A percentile compares a stretch with the other conserved stretches of the same genome.
Conservation (phyloP, 1,140 invertebrate genomes). For the Drosophila teissieri region DNA sequence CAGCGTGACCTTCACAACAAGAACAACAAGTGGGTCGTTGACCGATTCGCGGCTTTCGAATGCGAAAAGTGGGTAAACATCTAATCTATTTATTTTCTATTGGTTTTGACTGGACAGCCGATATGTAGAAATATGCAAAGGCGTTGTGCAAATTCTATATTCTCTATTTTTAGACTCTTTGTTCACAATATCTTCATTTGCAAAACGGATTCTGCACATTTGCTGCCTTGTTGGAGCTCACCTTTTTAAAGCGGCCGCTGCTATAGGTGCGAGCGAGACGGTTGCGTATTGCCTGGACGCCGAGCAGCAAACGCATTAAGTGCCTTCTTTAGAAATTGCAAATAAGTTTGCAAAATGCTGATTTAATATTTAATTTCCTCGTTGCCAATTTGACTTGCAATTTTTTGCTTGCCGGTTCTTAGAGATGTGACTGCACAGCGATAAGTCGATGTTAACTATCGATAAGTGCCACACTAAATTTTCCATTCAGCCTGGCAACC, state of each 20-base stretch:
- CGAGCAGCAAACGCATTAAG: constrained; percentile 58
- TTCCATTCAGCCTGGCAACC: constrained; percentile 22
- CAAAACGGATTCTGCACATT: constrained; percentile 18
- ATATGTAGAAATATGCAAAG: neutral
- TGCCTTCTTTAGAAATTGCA: neutral
- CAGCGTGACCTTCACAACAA: constrained; percentile 57
- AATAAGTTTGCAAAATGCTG: constrained; percentile 5
- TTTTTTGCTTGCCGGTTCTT: constrained; percentile 53
- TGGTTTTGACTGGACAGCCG: too few relatives aligned
- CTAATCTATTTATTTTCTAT: neutral
- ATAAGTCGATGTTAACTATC: neutral
- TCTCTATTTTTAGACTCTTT: constrained; percentile 60
- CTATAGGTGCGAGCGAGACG: constrained; percentile 42
- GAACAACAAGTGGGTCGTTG: constrained; percentile 70
- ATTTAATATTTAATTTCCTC: neutral
- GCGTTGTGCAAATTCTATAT: constrained; percentile 54
- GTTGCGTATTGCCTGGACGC: constrained; percentile 23
- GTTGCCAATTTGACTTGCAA: constrained; percentile 37
- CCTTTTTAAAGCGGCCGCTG: constrained; percentile 38
- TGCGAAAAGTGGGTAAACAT: neutral
- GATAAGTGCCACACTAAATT: neutral
- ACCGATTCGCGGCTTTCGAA: constrained; percentile 9
- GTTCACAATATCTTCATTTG: constrained; percentile 28
- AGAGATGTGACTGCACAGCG: neutral
- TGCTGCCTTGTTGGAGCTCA: constrained; percentile 26